phyloP scores from a whole-genome alignment of 2,888 invertebrate species.

The Beris morrisii region DNA sequence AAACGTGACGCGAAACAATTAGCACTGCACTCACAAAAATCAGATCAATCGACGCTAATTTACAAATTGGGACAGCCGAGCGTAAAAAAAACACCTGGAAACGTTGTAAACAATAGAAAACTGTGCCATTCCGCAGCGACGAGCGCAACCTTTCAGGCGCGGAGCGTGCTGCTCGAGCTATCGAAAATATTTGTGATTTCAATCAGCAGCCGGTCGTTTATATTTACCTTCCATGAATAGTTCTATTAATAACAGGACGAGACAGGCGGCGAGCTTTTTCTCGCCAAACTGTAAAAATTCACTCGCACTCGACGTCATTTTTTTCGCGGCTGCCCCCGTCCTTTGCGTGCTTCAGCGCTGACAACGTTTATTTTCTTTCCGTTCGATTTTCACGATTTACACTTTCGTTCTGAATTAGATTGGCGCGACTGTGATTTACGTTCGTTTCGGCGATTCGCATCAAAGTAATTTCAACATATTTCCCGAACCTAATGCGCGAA shows the following conservation, averaged over 20 bases:
- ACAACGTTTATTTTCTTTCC: neutral
- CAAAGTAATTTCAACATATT: conserved; percentile 20
- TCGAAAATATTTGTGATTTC: no score
- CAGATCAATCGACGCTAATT: no score
- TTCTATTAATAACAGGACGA: conserved; percentile 68
- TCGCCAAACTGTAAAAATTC: conserved; percentile 47
- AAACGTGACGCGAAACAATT: no score
- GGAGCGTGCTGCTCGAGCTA: no score
- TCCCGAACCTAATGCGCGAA: neutral
- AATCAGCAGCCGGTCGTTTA: neutral
- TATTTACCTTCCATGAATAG: conserved; percentile 68
- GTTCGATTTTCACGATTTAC: conserved; percentile 2
- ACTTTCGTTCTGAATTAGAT: conserved; percentile 4
- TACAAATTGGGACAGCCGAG: no score
- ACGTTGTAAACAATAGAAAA: no score
- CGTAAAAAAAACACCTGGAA: no score
- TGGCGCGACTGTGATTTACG: neutral
- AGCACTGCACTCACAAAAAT: no score
- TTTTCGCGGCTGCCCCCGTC: neutral
- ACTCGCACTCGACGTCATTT: conserved; percentile 33
- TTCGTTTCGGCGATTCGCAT: neutral
- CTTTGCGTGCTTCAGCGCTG: neutral
- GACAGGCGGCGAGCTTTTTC: conserved; percentile 68
- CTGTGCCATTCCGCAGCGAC: no score
- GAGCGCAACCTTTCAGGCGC: neutral